phyloP scores from a whole-genome alignment of 2,113 vertebrate species.

The Pluvialis apricaria region DNA sequence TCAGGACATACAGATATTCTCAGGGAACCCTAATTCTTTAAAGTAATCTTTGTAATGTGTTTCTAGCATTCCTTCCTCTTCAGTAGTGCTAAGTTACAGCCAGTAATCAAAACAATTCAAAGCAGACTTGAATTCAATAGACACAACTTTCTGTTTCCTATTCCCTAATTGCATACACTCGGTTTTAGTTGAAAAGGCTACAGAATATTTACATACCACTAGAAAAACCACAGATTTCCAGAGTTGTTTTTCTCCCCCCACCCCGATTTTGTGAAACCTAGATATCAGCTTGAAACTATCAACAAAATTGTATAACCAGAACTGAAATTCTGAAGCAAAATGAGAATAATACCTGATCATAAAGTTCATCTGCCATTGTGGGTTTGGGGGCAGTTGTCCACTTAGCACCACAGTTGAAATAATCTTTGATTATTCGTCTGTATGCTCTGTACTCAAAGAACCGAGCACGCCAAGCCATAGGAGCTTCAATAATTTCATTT shows the following conservation, averaged over 20 bases:
- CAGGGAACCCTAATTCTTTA: not conserved
- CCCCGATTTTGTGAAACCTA: not conserved
- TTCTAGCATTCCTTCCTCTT: not conserved
- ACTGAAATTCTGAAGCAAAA: not conserved
- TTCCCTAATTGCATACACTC: not conserved
- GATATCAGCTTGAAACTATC: not conserved
- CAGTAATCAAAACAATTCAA: conserved; percentile 8
- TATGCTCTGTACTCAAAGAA: conserved; percentile 99
- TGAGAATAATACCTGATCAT: conserved; percentile 83
- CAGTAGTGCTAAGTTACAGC: not conserved
- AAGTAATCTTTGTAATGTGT: not conserved
- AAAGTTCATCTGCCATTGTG: conserved; percentile 92
- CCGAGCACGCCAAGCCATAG: conserved; percentile 97
- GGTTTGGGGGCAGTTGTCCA: conserved; percentile 99
- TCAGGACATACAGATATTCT: not conserved
- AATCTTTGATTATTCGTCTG: conserved; percentile 92
- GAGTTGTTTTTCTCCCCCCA: not conserved
- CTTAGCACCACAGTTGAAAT: conserved; percentile 92
- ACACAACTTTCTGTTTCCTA: not conserved
- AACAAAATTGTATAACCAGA: not conserved
- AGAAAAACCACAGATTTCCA: not conserved
- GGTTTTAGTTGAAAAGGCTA: not conserved
- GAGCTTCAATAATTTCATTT: conserved; percentile 97
- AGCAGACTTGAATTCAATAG: not conserved
- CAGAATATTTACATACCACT: not conserved